These are phyloP conservation scores for Myathropa florea DNA, from an alignment of 2,888 invertebrate genomes.

Conservation along the genomic window DNA sequence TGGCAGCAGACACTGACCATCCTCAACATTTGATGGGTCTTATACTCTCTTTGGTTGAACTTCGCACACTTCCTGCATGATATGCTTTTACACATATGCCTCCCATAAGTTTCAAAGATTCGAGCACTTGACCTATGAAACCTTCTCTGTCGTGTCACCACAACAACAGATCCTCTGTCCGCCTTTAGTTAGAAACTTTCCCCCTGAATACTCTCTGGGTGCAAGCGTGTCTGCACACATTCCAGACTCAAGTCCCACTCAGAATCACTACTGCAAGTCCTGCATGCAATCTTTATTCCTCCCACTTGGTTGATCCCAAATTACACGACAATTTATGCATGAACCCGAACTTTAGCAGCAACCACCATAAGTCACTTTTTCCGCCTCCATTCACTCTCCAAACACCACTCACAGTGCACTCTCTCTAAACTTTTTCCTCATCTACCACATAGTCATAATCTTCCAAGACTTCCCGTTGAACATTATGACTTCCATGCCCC, in stretches of 20 bases:
- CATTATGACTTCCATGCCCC: not conserved
- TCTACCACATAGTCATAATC: not conserved
- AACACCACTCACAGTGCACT: not conserved
- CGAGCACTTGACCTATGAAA: too few species aligned
- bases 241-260: not conserved
- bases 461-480: not conserved
- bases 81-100: too few species aligned
- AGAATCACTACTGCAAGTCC: not conserved
- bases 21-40: too few species aligned
- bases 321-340: not conserved
- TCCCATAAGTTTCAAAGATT: too few species aligned
- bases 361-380: not conserved
- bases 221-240: not conserved
- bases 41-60: too few species aligned
- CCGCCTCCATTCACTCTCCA: not conserved
- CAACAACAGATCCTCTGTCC: too few species aligned
- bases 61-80: too few species aligned
- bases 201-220: too few species aligned
- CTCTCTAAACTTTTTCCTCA: not conserved
- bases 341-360: not conserved
- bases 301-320: not conserved
- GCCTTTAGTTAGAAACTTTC: too few species aligned
- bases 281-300: not conserved
- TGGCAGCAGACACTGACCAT: too few species aligned
- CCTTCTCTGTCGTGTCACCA: too few species aligned